Evolutionary conservation across 2,113 vertebrate genomes (phyloP), one percentile per base, ranked within the genome.

Genomic region (Gasterosteus aculeatus): DNA sequence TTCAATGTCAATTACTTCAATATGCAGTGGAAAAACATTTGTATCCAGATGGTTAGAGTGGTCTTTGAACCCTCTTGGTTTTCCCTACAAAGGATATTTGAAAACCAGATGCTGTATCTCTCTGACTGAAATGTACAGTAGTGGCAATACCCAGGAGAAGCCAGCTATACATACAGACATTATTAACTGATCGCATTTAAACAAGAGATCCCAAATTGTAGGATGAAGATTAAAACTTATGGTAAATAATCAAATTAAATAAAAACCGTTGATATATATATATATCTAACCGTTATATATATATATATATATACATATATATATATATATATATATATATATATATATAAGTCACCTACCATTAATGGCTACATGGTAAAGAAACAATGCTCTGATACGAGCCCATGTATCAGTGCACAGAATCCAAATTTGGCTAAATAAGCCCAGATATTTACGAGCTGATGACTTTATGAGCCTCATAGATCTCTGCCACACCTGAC

Each of bases 381-480:
- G 59, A 68, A n/a, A 14, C 22, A 2, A n/a, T 18, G 33, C 67
- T 60, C 53, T 67, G 33, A 51, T 38, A 58, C 8, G 7, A 70
- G 35, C 14, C 22, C 57, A n/a, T 61, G 57, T 19, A 53, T 75
- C 15, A 35, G 26, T 10, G 59, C 3, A 38, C 63, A 14, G 46
- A 61, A 74, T 70, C 75, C 41, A 70, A 51, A 53, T 16, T 29
- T 39, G 31, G 54, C n/a, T 3, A 72, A 22, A 70, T 16, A 51
- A 64, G 58, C 47, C 4, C 39, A 22, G 4, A 63, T 18, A 69
- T 78, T 84, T 87, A 88, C 19, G 56, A 84, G 9, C 65, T 81
- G 69, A 67, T 69, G 65, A 85, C 42, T 88, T 87, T 72, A 85
- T 57, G 78, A n/a, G 49, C 49, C 57, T 77, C 65, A 19, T 35